These are phyloP conservation scores for Sylvilagus bachmani DNA, from an alignment of 2,113 vertebrate genomes.

Conservation along the genomic window DNA sequence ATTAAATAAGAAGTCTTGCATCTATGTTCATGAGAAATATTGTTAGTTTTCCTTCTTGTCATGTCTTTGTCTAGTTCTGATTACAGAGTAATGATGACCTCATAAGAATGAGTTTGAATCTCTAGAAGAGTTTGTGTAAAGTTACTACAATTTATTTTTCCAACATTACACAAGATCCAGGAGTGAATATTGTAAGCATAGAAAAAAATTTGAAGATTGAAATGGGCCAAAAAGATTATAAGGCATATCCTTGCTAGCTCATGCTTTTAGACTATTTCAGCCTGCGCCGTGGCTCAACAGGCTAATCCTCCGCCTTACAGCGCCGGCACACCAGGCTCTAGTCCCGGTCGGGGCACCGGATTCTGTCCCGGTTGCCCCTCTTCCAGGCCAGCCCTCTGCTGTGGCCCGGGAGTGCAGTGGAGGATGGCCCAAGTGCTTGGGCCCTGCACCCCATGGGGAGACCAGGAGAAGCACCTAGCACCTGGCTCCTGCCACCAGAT, in stretches of 20 bases:
- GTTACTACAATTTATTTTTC: neutral
- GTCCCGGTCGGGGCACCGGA: no score
- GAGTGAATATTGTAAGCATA: neutral
- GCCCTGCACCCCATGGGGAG: no score
- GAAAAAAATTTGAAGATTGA: neutral
- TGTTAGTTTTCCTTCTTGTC: neutral
- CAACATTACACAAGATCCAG: neutral
- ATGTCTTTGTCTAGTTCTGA: neutral
- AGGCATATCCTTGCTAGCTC: neutral
- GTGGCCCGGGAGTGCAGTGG: no score
- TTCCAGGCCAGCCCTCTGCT: no score
- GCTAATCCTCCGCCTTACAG: no score
- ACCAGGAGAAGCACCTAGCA: no score
- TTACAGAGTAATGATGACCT: neutral
- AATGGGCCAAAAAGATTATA: neutral
- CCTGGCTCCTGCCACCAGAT: no score
- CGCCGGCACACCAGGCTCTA: no score
- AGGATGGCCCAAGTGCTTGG: no score
- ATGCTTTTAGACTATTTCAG: neutral
- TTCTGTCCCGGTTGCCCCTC: no score
- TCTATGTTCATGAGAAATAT: neutral
- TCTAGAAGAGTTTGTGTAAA: neutral
- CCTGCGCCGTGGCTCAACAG: no score
- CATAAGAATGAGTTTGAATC: neutral
- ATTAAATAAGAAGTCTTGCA: no score